Evolutionary conservation across 2,797 vertebrate species (phyloP).

Genomic region (Chelidonichthys spinosus): DNA sequence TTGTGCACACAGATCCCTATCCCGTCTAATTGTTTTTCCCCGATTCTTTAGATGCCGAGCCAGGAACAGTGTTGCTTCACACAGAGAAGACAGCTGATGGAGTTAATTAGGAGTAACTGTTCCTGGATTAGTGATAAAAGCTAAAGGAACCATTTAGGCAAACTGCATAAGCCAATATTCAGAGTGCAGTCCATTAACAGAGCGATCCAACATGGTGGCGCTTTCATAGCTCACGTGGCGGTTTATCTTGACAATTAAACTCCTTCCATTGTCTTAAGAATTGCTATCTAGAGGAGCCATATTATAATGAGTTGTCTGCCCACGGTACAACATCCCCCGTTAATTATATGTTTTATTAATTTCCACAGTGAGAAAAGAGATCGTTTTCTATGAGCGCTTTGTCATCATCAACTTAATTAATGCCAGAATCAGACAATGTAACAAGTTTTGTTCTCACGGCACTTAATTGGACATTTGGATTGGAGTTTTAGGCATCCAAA

Average conservation of each 20-base stretch:
- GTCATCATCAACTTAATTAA: conserved; percentile 47
- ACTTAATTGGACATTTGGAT: conserved; percentile 11
- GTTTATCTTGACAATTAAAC: conserved; percentile 60
- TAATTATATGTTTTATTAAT: conserved; percentile 41
- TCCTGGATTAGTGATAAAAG: conserved; percentile 68
- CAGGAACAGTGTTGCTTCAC: conserved; percentile 34
- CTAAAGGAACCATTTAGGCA: conserved; percentile 46
- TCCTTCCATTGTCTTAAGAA: conserved; percentile 30
- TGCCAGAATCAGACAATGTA: conserved; percentile 18
- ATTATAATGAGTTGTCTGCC: conserved; percentile 13
- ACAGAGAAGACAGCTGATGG: conserved; percentile 51
- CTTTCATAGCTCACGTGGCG: conserved; percentile 15
- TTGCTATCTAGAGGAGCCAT: conserved; percentile 16
- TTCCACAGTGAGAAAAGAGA: conserved; percentile 20
- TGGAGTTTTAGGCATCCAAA: conserved; percentile 34
- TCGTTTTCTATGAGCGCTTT: not conserved
- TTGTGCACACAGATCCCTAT: conserved; percentile 61
- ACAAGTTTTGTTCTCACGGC: conserved; percentile 9
- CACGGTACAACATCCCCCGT: conserved; percentile 14
- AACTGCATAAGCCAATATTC: conserved; percentile 48
- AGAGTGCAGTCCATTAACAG: conserved; percentile 42
- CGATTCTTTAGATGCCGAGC: conserved; percentile 51
- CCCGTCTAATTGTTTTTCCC: conserved; percentile 62
- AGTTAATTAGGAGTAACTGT: conserved; percentile 71
- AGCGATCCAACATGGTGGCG: conserved; percentile 25